Evolutionary conservation across 2,888 invertebrate genomes (phyloP).

Genomic region (Mythimna ferrago): DNA sequence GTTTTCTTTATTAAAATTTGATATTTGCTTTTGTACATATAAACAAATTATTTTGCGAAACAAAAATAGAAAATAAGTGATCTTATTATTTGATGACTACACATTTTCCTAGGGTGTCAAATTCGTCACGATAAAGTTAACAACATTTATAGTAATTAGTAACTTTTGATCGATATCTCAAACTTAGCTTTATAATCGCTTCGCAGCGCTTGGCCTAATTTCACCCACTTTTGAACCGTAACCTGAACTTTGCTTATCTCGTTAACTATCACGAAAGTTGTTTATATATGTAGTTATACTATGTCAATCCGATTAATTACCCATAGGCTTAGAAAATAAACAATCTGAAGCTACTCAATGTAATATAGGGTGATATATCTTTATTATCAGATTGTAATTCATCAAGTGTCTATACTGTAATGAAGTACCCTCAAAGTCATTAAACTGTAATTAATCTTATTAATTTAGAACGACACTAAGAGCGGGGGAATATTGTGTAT

Average conservation of each 20-base stretch:
- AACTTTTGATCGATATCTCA: conserved; percentile 27
- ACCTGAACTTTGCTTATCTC: conserved; percentile 43
- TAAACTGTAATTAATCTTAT: conserved; percentile 62
- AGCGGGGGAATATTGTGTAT: conserved; percentile 26
- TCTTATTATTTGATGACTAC: neutral
- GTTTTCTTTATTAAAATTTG: no score
- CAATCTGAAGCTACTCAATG: conserved; percentile 27
- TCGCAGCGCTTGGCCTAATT: conserved; percentile 16
- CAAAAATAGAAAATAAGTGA: neutral
- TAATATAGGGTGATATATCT: conserved; percentile 46
- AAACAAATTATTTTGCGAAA: no score
- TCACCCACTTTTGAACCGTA: conserved; percentile 35
- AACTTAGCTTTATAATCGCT: conserved; percentile 13
- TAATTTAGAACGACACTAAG: conserved; percentile 48
- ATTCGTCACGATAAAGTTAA: conserved; percentile 7
- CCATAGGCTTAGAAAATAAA: conserved; percentile 23
- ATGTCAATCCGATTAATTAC: conserved; percentile 45
- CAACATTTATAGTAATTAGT: conserved; percentile 33
- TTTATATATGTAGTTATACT: conserved; percentile 23
- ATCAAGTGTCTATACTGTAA: conserved; percentile 56
- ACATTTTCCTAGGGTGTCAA: neutral
- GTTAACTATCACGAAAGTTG: conserved; percentile 40
- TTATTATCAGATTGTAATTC: conserved; percentile 60
- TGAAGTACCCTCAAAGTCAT: conserved; percentile 55
- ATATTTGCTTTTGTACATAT: no score